Evolutionary conservation across 2,888 invertebrate genomes (phyloP), one percentile per base, ranked within the genome.

Genomic region (Alcis repandata): DNA sequence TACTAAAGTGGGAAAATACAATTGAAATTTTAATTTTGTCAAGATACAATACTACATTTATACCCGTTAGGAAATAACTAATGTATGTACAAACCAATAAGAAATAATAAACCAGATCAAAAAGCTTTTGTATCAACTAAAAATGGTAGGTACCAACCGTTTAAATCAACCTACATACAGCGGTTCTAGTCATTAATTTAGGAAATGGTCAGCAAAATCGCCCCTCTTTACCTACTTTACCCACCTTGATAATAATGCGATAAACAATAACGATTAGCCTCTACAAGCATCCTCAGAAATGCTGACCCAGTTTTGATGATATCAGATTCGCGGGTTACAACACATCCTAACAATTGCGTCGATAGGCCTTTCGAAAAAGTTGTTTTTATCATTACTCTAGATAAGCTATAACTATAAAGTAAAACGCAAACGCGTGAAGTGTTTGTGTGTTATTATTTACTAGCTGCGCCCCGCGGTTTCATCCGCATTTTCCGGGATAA

Each of bases 241-340:
- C 51, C 17, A 22, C 59, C 63, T 63, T 63, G 59, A 27, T 43
- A 51, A 56, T 46, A 57, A 19, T 22, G 33, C 36, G 54, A 46
- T 54, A 65, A 66, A 67, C 72, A 72, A 69, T 69, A 67, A 54
- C 43, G 11, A 56, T 54, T 64, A 54, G 49, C 64, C 64, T 64
- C 20, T 45, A 36, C 73, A 74, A 70, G 70, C 77, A 75, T 74
- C 80, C 78, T 73, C 59, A 65, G 58, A 41, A 52, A 59, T 63
- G 63, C 53, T 63, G 79, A 67, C 77, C 79, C 69, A 73, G 62
- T 71, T 78, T 59, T 45, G 49, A 56, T 43, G 57, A 41, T 52
- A 74, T 76, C 75, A 66, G 72, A 73, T 79, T 69, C 52, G 64
- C 71, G 63, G 74, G 71, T 79, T 78, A 71, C 76, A 59, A 71